Evolutionary conservation across 2,113 vertebrate species (phyloP), one percentile per base, ranked within the genome.

Genomic region (Cryptomyrus ogoouensis): DNA sequence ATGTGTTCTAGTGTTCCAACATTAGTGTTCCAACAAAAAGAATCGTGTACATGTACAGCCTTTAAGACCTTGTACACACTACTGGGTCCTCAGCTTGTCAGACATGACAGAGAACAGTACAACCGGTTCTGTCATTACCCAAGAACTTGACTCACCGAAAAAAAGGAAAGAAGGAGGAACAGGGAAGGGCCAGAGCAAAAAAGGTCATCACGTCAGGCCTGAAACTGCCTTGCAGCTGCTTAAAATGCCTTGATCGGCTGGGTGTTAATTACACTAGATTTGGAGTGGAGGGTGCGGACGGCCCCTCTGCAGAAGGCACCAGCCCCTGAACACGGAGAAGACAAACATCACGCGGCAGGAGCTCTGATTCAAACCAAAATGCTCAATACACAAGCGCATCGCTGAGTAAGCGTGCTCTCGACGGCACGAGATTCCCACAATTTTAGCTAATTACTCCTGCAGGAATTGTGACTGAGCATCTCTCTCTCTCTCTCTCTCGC

Each of bases 261-360:
- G 90, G 91, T 93, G 93, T 95, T 93, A 94, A 96, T 95, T 94
- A 94, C 90, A 91, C 93, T 94, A 93, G 93, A 95, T 95, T 94
- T 90, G 91, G 27, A 91, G 27, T 21, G 47, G 91, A 90, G 91
- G 92, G 91, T 92, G 92, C 91, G 93, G 92, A 91, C 90, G 90
- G 90, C 92, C 92, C 91, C 91, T 56, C 89, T 91, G 80, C 80
- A 90, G 89, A 92, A 90, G 89, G 89, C 77, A 39, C 83, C 89
- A 50, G 24, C 47, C 74, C 21, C 31, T 3, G 47, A 91, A 86
- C 58, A 88, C 90, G 53, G 88, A 90, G 89, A 62, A 91, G 53
- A 88, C 90, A n/a, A 31, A 88, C 56, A 90, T 31, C 83, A 89
- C 47, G 83, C 89, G 42, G 58, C 80, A 89, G 52, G 39, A 49